Evolutionary conservation across 2,113 vertebrate genomes (phyloP).

Genomic region (Pedionomus torquatus): DNA sequence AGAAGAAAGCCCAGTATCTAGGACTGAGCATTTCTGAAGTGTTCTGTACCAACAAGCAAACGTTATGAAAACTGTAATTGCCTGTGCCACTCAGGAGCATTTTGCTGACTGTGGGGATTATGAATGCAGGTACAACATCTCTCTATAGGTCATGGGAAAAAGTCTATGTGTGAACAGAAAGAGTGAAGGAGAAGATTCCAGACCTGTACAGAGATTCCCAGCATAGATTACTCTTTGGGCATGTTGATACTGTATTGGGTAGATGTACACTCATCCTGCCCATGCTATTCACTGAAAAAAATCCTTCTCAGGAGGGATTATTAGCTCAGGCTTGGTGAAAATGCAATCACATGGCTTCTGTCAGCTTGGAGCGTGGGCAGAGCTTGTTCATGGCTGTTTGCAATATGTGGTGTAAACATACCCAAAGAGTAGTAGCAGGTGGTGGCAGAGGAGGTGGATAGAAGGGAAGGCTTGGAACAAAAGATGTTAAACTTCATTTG

Average conservation of each 20-base stretch:
- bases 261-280: neutral
- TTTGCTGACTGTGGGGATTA: neutral
- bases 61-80: neutral
- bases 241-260: constrained; percentile 5
- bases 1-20: neutral
- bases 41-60: neutral
- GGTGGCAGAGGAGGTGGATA: constrained; percentile 57
- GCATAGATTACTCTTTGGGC: constrained; percentile 22
- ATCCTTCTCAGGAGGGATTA: constrained; percentile 38
- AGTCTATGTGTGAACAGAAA: neutral
- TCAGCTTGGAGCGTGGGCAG: constrained; percentile 62
- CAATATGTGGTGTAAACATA: constrained; percentile 64
- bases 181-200: neutral
- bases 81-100: neutral
- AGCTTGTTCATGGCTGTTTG: constrained; percentile 64
- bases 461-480: constrained; percentile 53
- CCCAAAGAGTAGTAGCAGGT: constrained; percentile 63
- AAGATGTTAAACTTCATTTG: constrained; percentile 64
- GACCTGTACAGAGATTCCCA: neutral
- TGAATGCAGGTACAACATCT: neutral
- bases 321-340: constrained; percentile 54
- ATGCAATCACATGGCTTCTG: constrained; percentile 48
- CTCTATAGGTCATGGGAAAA: neutral
- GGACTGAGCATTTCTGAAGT: neutral
- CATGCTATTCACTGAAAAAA: constrained; percentile 15